Evolutionary conservation across 2,797 vertebrate species (phyloP).

Genomic region (Hyperoplus immaculatus): DNA sequence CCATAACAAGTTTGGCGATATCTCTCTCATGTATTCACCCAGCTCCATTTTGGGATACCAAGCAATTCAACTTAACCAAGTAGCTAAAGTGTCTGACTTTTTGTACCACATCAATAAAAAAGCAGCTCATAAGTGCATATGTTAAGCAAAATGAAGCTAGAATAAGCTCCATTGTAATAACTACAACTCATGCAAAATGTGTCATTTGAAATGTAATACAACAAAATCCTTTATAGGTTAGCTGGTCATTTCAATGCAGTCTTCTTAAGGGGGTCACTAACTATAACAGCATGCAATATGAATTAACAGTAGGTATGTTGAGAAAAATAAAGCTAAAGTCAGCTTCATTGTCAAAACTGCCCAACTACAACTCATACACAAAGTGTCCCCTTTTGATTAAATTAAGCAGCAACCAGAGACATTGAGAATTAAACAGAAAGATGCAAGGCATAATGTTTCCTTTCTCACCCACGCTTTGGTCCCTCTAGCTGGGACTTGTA

Average conservation of each 20-base stretch:
- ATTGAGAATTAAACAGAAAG: neutral
- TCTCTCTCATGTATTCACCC: neutral
- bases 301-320: too few relatives aligned
- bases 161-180: too few relatives aligned
- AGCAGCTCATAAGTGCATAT: conserved; percentile 10
- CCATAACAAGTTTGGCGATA: neutral
- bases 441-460: neutral
- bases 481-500: conserved; percentile 20
- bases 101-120: conserved; percentile 26
- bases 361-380: too few relatives aligned
- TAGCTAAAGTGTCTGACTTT: conserved; percentile 8
- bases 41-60: conserved; percentile 19
- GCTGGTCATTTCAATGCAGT: neutral
- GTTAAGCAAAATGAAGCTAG: too few relatives aligned
- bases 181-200: too few relatives aligned
- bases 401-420: conserved; percentile 24
- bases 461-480: conserved; percentile 15
- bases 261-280: neutral
- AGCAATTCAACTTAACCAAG: conserved; percentile 33
- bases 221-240: too few relatives aligned
- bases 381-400: conserved; percentile 17
- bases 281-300: too few relatives aligned
- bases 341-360: too few relatives aligned
- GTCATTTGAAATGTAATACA: too few relatives aligned
- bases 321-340: too few relatives aligned